Base-by-base conservation (phyloP, 1,140 invertebrate genomes). In the Drosophila quadrilineata region DNA sequence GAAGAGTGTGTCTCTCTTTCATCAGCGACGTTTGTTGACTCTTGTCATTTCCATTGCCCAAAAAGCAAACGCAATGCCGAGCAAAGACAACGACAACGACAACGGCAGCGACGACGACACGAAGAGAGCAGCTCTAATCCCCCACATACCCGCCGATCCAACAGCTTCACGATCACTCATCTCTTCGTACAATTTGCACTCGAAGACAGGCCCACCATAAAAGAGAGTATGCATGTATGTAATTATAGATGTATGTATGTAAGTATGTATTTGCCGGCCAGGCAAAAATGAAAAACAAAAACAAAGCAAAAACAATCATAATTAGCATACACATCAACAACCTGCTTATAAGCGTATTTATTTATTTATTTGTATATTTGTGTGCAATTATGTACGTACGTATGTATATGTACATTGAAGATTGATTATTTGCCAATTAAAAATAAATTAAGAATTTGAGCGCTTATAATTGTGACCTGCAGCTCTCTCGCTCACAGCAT, bases 11-110 rank as follows among this genome's bases (percentile, higher is more conserved):
- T 28, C 19, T 24, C 38, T 63, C 38, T 36, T 33, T 60, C 9
- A 28, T 50, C 28, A n/a, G 52, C 49, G 12, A 2, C 66, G 62
- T 71, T 76, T 76, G 64, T 77, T 84, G 76, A 84, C 77, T 80
- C 59, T 64, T 68, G 43, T 49, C 45, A 22, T 35, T 53, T 3
- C 33, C n/a, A n/a, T n/a, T n/a, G 59, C 21, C 35, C 38, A 49
- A 36, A 57, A 38, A 21, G 24, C 35, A 49, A 31, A 38, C 9
- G 14, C 12, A 36, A 24, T 5, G 8, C 10, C 6, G n/a, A 2
- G n/a, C 3, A 6, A 43, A 21, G 24, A 19, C 12, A 14, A 22
- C 3, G 1, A 4, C 24, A n/a, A 21, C 6, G 6, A 21, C 35
- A 21, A 49, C 45, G 45, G 29, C 64, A 67, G n/a, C 43, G 6